Evolutionary conservation across 1,140 invertebrate species (phyloP).

Genomic region (Colletes latitarsis): DNA sequence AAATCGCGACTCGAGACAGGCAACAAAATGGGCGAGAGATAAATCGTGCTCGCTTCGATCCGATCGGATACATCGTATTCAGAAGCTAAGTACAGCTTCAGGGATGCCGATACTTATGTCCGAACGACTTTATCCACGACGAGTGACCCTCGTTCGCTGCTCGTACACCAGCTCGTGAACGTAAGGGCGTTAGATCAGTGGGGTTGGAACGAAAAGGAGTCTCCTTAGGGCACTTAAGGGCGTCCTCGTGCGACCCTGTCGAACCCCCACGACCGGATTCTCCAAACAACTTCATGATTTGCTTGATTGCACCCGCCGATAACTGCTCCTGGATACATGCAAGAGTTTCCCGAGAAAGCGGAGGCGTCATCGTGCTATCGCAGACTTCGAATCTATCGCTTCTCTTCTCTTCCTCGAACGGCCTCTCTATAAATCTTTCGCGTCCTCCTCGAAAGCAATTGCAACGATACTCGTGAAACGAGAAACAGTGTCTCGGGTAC

Average conservation of each 20-base stretch:
- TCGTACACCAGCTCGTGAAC: constrained; percentile 70
- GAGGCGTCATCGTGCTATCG: constrained; percentile 41
- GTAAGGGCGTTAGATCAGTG: constrained; percentile 71
- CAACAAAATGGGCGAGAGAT: constrained; percentile 44
- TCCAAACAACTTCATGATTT: constrained; percentile 77
- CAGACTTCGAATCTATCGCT: constrained; percentile 23
- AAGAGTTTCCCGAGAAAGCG: constrained; percentile 52
- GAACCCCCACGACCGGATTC: constrained; percentile 55
- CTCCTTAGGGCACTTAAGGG: constrained; percentile 78
- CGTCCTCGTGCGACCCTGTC: constrained; percentile 71
- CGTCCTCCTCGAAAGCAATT: not conserved
- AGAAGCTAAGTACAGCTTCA: constrained; percentile 55
- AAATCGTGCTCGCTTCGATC: constrained; percentile 45
- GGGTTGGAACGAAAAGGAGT: constrained; percentile 74
- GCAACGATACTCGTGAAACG: not conserved
- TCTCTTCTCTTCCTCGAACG: not conserved
- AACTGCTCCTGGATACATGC: constrained; percentile 63
- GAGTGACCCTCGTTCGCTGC: constrained; percentile 63
- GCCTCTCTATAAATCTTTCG: not conserved
- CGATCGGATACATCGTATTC: constrained; percentile 46
- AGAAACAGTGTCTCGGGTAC: not conserved
- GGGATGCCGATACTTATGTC: constrained; percentile 61
- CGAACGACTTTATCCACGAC: constrained; percentile 61
- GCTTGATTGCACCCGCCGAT: constrained; percentile 73
- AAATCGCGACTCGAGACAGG: constrained; percentile 36